Evolutionary conservation across 2,113 vertebrate genomes (phyloP), one percentile per base, ranked within the genome.

Genomic region (Lasiurus cinereus): DNA sequence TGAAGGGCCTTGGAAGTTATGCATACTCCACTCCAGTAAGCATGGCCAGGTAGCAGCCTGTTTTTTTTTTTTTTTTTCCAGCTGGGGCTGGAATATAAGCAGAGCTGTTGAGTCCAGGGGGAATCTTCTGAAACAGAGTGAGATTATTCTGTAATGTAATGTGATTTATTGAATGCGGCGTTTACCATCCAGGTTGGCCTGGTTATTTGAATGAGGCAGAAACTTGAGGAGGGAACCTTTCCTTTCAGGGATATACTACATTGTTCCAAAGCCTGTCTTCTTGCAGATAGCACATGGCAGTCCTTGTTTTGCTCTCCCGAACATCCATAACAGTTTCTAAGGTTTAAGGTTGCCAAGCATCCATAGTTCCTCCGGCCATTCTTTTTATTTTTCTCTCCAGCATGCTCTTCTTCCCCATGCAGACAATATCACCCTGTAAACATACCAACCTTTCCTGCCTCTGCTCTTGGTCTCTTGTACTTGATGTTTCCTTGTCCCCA

Each of bases 151-250:
- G 18, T 77, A 46, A 50, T 69, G 18, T 69, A 46, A 31, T 27
- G 43, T 64, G 39, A 84, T 79, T 67, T 73, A 31, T 36, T 80
- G 85, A 76, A 12, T 46, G 22, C 3, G 33, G 3, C 48, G 72
- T 91, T 74, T 84, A 79, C 18, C 48, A 8, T 70, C 59, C 59
- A 70, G 46, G 11, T 73, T 19, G 22, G 27, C 15, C 48, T 82
- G 39, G 36, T 69, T 46, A 54, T 70, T 50, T 94, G 91, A 84
- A 88, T 64, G n/a, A 95, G 31, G 54, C 29, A 73, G 36, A 18
- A 33, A 48, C 29, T 43, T 83, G 54, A 43, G 5, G 14, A 22
- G 18, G 21, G 46, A 59, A 27, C 43, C 21, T 79, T 27, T 73
- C 36, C 48, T 80, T 83, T 74, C 21, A 62, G 84, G 52, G 33